Evolutionary conservation across 1,140 invertebrate species (phyloP).

Genomic region (Nephila pilipes): DNA sequence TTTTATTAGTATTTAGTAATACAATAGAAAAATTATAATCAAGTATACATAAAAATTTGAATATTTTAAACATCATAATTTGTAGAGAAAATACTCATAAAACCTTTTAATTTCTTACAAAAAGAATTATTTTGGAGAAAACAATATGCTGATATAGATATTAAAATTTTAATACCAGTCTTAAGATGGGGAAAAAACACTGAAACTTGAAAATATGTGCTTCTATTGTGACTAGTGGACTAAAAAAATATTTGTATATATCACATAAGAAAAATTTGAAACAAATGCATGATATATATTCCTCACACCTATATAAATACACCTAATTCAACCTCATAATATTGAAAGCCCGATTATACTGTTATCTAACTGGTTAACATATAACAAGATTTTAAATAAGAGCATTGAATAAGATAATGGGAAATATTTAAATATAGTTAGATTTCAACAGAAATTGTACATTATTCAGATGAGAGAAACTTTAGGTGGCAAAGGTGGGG

Average conservation of each 20-base stretch:
- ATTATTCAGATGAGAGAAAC: slow-evolving; percentile 61
- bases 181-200: neutral
- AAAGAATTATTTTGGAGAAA: too few species aligned
- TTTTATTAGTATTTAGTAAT: neutral
- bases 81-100: neutral
- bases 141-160: too few species aligned
- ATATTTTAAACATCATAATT: neutral
- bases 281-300: slow-evolving; percentile 12
- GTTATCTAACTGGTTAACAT: neutral
- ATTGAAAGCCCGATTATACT: slow-evolving; percentile 48
- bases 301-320: slow-evolving; percentile 14
- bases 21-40: neutral
- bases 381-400: neutral
- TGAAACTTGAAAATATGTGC: neutral
- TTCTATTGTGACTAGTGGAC: slow-evolving; percentile 7
- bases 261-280: slow-evolving; percentile 31
- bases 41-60: neutral
- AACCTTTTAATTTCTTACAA: too few species aligned
- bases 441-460: neutral
- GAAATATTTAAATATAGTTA: slow-evolving; percentile 16
- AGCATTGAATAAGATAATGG: slow-evolving; percentile 1
- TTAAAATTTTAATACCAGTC: neutral
- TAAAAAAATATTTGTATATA: slow-evolving; percentile 35
- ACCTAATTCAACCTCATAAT: slow-evolving; percentile 8
- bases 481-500: slow-evolving; percentile 68